phyloP scores from a whole-genome alignment of 2,113 vertebrate genomes.

The Austrofundulus limnaeus region DNA sequence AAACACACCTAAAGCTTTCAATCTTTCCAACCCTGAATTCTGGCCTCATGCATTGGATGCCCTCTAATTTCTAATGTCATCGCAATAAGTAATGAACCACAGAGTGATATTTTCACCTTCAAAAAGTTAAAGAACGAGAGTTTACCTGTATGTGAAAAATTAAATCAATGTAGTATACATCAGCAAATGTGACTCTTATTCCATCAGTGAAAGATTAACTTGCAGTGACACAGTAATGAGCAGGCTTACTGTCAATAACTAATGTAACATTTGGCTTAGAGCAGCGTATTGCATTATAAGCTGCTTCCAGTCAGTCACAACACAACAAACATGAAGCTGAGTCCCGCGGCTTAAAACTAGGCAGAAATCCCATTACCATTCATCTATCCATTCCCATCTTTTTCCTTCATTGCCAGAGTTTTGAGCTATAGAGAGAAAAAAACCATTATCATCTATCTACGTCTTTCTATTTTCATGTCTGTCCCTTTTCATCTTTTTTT shows the following conservation, averaged over 20 bases:
- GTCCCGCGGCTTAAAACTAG: slow-evolving; percentile 58
- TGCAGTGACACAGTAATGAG: slow-evolving; percentile 31
- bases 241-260: slow-evolving; percentile 55
- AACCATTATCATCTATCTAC: slow-evolving; percentile 54
- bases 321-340: slow-evolving; percentile 67
- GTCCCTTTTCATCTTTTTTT: slow-evolving; percentile 45
- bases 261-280: slow-evolving; percentile 54
- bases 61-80: slow-evolving; percentile 41
- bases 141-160: neutral
- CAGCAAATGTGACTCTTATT: no score
- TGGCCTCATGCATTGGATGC: slow-evolving; percentile 46
- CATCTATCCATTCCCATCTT: slow-evolving; percentile 58
- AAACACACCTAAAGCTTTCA: slow-evolving; percentile 1
- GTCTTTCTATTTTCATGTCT: slow-evolving; percentile 51
- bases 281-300: slow-evolving; percentile 52
- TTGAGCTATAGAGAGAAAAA: slow-evolving; percentile 9
- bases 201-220: slow-evolving; percentile 1
- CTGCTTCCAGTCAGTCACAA: slow-evolving; percentile 72
- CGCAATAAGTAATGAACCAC: neutral
- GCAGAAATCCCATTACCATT: slow-evolving; percentile 68
- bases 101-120: slow-evolving; percentile 20
- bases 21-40: slow-evolving; percentile 26
- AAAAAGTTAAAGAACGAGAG: slow-evolving; percentile 1
- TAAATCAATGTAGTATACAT: neutral
- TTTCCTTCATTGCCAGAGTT: slow-evolving; percentile 24